These are phyloP conservation scores for Gasterosteus nipponicus DNA, from an alignment of 2,113 vertebrate genomes.

Conservation along the genomic window DNA sequence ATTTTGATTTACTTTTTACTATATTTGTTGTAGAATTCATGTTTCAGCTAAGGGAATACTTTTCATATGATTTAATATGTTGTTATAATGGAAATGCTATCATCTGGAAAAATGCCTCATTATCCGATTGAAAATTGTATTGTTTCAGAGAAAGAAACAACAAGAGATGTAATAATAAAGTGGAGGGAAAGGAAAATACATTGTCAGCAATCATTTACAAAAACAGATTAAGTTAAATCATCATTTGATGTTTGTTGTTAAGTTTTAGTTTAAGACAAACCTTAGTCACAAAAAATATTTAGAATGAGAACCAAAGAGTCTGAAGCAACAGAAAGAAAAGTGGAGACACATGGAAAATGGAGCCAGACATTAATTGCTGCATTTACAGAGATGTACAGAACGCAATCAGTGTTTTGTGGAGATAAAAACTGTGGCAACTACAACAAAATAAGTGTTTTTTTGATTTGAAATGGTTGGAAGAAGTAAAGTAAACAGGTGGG, in stretches of 20 bases:
- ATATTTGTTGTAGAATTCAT: background rate
- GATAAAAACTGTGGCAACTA: background rate
- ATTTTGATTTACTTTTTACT: background rate
- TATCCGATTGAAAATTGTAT: background rate
- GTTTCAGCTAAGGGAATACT: background rate
- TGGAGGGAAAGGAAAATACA: background rate
- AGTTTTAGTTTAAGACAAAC: background rate
- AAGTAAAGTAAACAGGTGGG: slow-evolving; percentile 16
- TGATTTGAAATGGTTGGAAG: background rate
- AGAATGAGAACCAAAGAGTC: background rate
- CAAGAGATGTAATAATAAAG: background rate
- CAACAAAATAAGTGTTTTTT: slow-evolving; percentile 10
- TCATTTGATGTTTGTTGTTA: background rate
- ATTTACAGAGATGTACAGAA: background rate
- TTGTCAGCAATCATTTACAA: background rate
- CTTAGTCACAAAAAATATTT: background rate
- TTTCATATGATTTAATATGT: background rate
- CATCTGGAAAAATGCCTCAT: background rate
- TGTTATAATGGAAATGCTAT: background rate
- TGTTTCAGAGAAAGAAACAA: background rate
- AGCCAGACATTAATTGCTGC: background rate
- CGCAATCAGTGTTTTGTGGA: background rate
- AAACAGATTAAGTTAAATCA: background rate
- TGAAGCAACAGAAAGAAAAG: background rate
- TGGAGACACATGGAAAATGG: background rate